Evolutionary conservation across 2,888 invertebrate genomes (phyloP).

Genomic region (Minunthozetes semirufus): DNA sequence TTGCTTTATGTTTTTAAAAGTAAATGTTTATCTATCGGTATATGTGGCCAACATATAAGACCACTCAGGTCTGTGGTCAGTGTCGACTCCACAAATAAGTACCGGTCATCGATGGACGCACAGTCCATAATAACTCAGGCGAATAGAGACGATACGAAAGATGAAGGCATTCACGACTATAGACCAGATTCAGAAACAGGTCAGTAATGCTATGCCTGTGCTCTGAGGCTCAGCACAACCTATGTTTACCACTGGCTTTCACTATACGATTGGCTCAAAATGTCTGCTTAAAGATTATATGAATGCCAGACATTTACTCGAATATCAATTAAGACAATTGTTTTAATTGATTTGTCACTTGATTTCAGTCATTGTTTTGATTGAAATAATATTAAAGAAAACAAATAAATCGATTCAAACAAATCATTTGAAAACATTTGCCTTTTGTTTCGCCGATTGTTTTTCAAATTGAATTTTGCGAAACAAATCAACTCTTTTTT

Average conservation of each 20-base stretch:
- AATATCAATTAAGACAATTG: no score
- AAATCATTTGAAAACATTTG: no score
- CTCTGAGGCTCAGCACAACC: not conserved
- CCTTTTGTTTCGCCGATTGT: no score
- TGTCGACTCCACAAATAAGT: not conserved
- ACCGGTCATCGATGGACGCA: constrained; percentile 71
- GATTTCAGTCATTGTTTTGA: no score
- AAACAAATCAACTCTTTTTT: no score
- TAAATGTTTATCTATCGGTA: constrained; percentile 14
- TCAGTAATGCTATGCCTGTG: constrained; percentile 14
- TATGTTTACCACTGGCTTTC: not conserved
- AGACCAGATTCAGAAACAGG: constrained; percentile 29
- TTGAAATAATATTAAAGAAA: no score
- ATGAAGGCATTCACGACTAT: constrained; percentile 24
- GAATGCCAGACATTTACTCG: no score
- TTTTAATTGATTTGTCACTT: no score
- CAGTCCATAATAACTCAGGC: constrained; percentile 98
- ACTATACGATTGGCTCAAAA: constrained; percentile 4
- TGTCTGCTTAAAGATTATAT: not conserved
- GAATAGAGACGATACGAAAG: constrained; percentile 84
- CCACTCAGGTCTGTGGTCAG: not conserved
- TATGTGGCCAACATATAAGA: not conserved
- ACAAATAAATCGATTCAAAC: no score
- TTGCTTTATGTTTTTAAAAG: not conserved
- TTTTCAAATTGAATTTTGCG: no score